Evolutionary conservation across 1,140 invertebrate species (phyloP), one percentile per base, ranked within the genome.

Genomic region (Heliconius melpomene): DNA sequence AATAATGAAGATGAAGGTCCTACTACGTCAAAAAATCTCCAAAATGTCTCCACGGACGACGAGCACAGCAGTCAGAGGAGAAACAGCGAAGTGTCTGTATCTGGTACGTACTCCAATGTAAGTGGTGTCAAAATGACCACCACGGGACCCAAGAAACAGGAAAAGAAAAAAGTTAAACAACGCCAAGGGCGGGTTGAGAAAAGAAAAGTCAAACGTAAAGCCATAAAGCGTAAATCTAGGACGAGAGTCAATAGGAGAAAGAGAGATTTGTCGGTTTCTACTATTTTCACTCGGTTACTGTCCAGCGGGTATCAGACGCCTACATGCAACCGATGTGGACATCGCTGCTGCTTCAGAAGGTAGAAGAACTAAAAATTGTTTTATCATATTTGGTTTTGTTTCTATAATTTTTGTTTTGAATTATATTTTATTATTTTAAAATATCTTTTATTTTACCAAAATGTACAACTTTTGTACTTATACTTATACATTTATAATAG

Each of bases 291-390:
- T 32, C 82, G 82, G 46, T 72, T 86, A 3, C 85, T 87, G 8
- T 85, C 87, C 0, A 85, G 79, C 26, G 79, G 82, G 2, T 79
- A 78, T 29, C 80, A 74, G 7, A 83, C 74, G 20, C 84, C 83
- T 8, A 72, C 73, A 3, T 91, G 89, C 76, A 75, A 84, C 20
- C 83, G 82, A 50, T 92, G 90, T 66, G 89, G 90, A 5, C 89
- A 91, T 75, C 87, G 88, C 13, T 91, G 89, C 70, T 91, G 88
- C 72, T 79, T 82, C 76, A 85, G 86, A 88, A 89, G 88, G 90
- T 91, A 90, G 87, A 82, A 38, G 52, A n/a, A 78, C 81, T 23
- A 73, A 72, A 74, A 16, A 18, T 73, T 75, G 74, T 72, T 71
- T 60, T 72, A 46, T 72, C 26, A 72, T 77, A n/a, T 77, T 54